phyloP scores from a whole-genome alignment of 2,888 invertebrate species.

The Pachliopta kotzebuea region DNA sequence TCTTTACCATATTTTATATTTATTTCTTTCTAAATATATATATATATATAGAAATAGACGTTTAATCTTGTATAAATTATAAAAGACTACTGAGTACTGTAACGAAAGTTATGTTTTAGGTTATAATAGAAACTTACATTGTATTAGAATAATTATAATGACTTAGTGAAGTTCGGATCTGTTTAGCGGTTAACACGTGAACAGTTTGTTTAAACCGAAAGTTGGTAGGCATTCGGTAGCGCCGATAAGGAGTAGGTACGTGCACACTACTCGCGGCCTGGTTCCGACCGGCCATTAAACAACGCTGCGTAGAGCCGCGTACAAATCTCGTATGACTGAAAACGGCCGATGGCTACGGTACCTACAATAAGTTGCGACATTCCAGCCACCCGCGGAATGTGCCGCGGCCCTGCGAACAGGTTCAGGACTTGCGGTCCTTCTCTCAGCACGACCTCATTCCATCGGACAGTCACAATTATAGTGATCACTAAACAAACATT shows the following conservation, averaged over 20 bases:
- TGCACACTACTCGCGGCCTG: slow-evolving; percentile 53
- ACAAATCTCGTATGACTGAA: slow-evolving; percentile 71
- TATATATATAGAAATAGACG: too few relatives aligned
- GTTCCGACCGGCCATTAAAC: slow-evolving; percentile 62
- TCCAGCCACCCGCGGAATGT: slow-evolving; percentile 70
- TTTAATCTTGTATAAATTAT: too few relatives aligned
- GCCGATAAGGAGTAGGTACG: slow-evolving; percentile 60
- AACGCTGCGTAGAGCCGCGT: slow-evolving; percentile 62
- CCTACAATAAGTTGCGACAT: slow-evolving; percentile 70
- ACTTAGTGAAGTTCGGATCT: slow-evolving; percentile 5
- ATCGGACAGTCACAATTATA: slow-evolving; percentile 31
- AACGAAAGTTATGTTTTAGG: neutral
- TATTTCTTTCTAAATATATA: too few relatives aligned
- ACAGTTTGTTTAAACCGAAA: slow-evolving; percentile 38
- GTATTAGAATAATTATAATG: slow-evolving; percentile 4
- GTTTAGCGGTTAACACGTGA: slow-evolving; percentile 35
- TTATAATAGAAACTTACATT: neutral
- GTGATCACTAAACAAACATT: slow-evolving; percentile 40
- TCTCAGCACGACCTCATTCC: slow-evolving; percentile 55
- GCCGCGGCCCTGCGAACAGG: slow-evolving; percentile 70
- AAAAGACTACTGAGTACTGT: too few relatives aligned
- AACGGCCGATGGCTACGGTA: slow-evolving; percentile 68
- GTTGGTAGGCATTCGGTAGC: slow-evolving; percentile 50
- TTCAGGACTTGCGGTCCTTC: slow-evolving; percentile 58
- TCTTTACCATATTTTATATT: too few relatives aligned